Percentiles rank a stretch among this genome's conserved stretches.
Conservation (phyloP, 2,113 vertebrate species). For the Myrmecobius fasciatus region DNA sequence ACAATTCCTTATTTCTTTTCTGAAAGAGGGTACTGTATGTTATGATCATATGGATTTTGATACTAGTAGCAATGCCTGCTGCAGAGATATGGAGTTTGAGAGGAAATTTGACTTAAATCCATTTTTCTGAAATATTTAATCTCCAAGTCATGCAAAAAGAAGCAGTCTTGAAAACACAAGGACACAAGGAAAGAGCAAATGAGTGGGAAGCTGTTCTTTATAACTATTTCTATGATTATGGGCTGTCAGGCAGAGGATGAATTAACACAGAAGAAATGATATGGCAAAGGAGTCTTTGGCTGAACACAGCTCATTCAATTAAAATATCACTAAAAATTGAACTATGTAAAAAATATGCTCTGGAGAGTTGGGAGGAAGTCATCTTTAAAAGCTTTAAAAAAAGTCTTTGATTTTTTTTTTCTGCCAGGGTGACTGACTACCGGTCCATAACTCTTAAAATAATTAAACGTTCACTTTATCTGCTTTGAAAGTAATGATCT, state of each 20-base stretch:
- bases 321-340: conserved; percentile 59
- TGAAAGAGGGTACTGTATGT: background rate
- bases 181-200: conserved; percentile 47
- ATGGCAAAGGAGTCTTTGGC: background rate
- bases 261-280: conserved; percentile 25
- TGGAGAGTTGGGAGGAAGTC: conserved; percentile 30
- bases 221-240: conserved; percentile 31
- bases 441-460: background rate
- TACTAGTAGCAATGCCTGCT: background rate
- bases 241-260: conserved; percentile 50
- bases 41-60: conserved; percentile 17
- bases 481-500: conserved; percentile 23
- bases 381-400: conserved; percentile 34
- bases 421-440: background rate
- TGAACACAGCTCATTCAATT: background rate
- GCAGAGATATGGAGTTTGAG: conserved; percentile 15
- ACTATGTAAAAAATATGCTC: conserved; percentile 58
- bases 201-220: background rate
- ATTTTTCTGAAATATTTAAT: conserved; percentile 70
- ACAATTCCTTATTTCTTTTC: background rate
- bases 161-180: conserved; percentile 56
- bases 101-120: conserved; percentile 50
- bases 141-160: conserved; percentile 66
- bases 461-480: background rate
- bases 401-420: background rate